phyloP scores from a whole-genome alignment of 2,888 invertebrate genomes.

The Gortyna flavago region DNA sequence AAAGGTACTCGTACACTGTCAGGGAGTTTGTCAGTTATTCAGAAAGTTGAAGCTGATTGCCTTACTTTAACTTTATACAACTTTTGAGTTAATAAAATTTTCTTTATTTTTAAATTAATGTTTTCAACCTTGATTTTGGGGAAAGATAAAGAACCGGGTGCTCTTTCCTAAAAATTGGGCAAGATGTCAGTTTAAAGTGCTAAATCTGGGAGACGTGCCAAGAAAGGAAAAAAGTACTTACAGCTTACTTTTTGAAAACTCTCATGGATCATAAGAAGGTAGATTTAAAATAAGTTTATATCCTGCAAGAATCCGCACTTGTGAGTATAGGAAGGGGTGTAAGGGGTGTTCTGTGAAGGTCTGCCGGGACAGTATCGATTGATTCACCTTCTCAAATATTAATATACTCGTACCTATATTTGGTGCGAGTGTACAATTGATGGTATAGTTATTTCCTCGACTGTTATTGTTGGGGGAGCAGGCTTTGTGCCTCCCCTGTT shows the following conservation, averaged over 20 bases:
- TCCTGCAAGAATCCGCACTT: too few relatives aligned
- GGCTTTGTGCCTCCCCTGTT: constrained; percentile 55
- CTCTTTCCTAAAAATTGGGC: neutral
- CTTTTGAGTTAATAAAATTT: neutral
- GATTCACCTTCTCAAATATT: constrained; percentile 13
- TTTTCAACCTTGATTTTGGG: neutral
- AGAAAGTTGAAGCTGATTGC: neutral
- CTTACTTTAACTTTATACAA: neutral
- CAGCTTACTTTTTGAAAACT: neutral
- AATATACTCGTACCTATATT: constrained; percentile 19
- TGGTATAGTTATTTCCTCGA: constrained; percentile 37
- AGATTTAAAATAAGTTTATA: neutral
- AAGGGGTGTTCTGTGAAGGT: neutral
- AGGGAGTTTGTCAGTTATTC: neutral
- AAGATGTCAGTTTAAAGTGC: neutral
- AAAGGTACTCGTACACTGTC: neutral
- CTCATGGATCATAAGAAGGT: neutral
- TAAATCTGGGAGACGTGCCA: neutral
- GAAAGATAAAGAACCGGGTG: neutral
- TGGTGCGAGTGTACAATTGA: constrained; percentile 29
- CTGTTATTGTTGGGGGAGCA: constrained; percentile 46
- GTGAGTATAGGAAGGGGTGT: neutral
- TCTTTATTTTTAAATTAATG: neutral
- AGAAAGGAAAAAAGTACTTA: neutral
- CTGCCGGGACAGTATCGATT: neutral